Conservation (phyloP, 2,888 invertebrate genomes). For the Monopis laevigella region DNA sequence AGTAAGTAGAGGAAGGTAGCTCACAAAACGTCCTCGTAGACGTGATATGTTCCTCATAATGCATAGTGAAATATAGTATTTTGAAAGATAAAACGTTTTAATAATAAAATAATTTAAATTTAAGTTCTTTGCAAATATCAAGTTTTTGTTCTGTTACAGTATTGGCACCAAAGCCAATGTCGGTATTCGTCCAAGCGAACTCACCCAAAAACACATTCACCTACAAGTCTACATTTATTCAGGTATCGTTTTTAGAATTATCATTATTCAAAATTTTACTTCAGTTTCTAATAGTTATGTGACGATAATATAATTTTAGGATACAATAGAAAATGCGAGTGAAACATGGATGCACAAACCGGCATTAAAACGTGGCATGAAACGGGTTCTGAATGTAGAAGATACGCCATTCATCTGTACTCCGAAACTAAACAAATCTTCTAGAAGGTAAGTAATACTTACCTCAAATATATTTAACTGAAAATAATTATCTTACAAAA, state of each 20-base stretch:
- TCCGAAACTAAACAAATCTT: constrained; percentile 40
- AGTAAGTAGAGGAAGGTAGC: too few relatives aligned
- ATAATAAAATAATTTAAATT: too few relatives aligned
- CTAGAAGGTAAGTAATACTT: constrained; percentile 4
- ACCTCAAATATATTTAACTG: too few relatives aligned
- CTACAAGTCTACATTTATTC: constrained; percentile 58
- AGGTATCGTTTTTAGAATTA: constrained; percentile 34
- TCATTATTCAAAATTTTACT: background rate
- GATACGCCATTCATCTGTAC: constrained; percentile 72
- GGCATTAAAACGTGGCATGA: constrained; percentile 42
- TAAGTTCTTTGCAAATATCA: too few relatives aligned
- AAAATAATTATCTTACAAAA: too few relatives aligned
- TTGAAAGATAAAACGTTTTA: too few relatives aligned
- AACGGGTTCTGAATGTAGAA: constrained; percentile 53
- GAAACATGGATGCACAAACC: constrained; percentile 54
- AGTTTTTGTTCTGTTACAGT: too few relatives aligned
- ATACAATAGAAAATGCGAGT: constrained; percentile 57
- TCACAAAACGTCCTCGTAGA: too few relatives aligned
- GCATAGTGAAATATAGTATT: too few relatives aligned
- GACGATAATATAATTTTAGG: constrained; percentile 32
- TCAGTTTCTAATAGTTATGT: too few relatives aligned
- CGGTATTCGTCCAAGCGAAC: constrained; percentile 61
- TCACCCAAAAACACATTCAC: constrained; percentile 50
- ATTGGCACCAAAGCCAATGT: constrained; percentile 64
- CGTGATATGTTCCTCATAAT: too few relatives aligned